phyloP scores from a whole-genome alignment of 2,113 vertebrate genomes.

The Cygnus buccinator region DNA sequence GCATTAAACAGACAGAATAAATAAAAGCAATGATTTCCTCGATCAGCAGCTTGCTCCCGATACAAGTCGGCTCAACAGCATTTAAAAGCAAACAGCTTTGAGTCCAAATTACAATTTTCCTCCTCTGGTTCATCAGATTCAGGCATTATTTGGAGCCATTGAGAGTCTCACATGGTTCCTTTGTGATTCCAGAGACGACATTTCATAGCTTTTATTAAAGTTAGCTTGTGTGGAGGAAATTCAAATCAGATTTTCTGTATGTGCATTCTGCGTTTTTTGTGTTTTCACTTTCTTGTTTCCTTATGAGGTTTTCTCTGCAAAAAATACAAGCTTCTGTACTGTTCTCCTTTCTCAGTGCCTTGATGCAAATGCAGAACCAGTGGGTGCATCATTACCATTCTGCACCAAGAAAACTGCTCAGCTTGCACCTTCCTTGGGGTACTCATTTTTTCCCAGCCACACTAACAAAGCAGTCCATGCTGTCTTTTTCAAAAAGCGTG shows the following conservation, averaged over 20 bases:
- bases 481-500: background rate
- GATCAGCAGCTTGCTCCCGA: constrained; percentile 5
- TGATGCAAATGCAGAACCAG: background rate
- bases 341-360: background rate
- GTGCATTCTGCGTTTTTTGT: background rate
- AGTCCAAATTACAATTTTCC: background rate
- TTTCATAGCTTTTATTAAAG: background rate
- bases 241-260: background rate
- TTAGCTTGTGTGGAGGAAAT: background rate
- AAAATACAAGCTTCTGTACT: background rate
- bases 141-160: background rate
- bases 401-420: background rate
- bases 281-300: background rate
- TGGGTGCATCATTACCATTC: background rate
- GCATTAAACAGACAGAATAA: constrained; percentile 52
- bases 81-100: background rate
- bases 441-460: background rate
- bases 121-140: background rate
- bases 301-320: background rate
- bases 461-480: background rate
- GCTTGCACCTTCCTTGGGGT: background rate
- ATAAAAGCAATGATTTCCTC: constrained; percentile 9
- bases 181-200: background rate
- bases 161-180: accelerated
- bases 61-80: background rate